These are phyloP conservation scores for Sparidentex hasta DNA, from an alignment of 2,797 vertebrate genomes.

Conservation along the genomic window DNA sequence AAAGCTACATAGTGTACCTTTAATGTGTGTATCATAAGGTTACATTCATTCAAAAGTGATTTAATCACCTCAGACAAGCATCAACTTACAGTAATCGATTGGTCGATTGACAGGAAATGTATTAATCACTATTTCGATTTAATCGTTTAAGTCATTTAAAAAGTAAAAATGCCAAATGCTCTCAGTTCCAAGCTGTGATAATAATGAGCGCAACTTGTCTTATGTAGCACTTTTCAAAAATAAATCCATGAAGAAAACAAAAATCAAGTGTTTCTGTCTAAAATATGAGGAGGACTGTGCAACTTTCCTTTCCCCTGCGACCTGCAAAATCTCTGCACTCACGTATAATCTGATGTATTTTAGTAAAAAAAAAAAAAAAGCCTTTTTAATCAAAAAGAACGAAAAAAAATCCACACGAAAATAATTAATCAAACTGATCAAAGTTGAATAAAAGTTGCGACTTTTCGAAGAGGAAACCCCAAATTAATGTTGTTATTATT, in stretches of 20 bases:
- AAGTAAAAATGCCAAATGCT: not conserved
- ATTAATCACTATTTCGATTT: not conserved
- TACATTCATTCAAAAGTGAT: not conserved
- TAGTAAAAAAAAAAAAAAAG: not conserved
- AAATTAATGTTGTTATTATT: not conserved
- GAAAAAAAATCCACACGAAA: not conserved
- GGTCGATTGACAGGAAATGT: not conserved
- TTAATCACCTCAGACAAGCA: not conserved
- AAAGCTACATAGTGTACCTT: no score
- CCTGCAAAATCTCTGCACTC: not conserved
- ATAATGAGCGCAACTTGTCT: not conserved
- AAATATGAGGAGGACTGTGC: not conserved
- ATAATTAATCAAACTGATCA: not conserved
- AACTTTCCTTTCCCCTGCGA: slow-evolving; percentile 18
- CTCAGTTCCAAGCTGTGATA: not conserved
- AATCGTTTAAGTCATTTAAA: not conserved
- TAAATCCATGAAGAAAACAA: not conserved
- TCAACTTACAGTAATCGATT: not conserved
- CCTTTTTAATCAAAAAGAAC: not conserved
- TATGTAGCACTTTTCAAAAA: not conserved
- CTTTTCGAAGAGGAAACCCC: not conserved
- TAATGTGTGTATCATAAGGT: not conserved
- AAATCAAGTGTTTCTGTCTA: not conserved
- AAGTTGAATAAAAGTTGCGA: slow-evolving; percentile 21
- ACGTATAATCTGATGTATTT: not conserved